Evolutionary conservation across 2,113 vertebrate genomes (phyloP).

Genomic region (Balaeniceps rex): DNA sequence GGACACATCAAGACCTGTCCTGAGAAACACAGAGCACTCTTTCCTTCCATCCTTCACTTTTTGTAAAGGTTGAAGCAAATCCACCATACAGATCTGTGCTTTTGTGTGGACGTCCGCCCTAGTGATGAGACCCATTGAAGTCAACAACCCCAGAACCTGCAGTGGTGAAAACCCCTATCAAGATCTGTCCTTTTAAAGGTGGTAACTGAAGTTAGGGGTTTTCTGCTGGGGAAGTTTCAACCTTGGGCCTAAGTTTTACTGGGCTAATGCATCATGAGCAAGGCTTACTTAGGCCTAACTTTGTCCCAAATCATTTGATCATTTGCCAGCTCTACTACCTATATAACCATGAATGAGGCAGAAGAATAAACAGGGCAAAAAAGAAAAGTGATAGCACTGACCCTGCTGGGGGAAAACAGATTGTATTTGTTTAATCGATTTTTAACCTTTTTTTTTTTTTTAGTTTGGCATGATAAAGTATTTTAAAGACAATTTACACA

Average conservation of each 20-base stretch:
- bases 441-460: neutral
- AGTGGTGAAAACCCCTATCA: neutral
- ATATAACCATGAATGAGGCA: neutral
- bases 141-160: neutral
- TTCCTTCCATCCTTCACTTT: neutral
- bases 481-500: slow-evolving; percentile 17
- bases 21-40: neutral
- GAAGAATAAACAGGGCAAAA: neutral
- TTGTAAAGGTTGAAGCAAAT: neutral
- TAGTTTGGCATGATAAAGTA: neutral
- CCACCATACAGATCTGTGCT: neutral
- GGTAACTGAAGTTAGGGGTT: neutral
- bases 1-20: rapidly evolving
- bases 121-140: neutral
- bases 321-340: neutral
- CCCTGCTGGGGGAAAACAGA: neutral
- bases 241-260: neutral
- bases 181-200: rapidly evolving
- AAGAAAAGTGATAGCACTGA: neutral
- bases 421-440: neutral
- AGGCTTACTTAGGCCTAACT: neutral
- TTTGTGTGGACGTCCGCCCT: neutral
- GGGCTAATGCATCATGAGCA: neutral
- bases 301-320: neutral
- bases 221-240: neutral